These are phyloP conservation scores for Sylvietta virens DNA, from an alignment of 2,113 vertebrate species.

Conservation along the genomic window DNA sequence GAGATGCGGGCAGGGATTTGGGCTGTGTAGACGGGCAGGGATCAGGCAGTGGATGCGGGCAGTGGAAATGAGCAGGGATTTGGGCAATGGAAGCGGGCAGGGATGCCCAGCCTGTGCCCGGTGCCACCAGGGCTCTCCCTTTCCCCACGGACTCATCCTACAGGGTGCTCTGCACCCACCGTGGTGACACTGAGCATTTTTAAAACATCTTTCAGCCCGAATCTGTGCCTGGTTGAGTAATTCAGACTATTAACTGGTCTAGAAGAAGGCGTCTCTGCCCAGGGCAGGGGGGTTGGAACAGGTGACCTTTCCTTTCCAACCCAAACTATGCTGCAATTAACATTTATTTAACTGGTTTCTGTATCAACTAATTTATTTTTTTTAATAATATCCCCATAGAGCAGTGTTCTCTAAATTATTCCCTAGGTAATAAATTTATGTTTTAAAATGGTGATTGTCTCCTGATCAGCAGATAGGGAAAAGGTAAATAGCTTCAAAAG, in stretches of 20 bases:
- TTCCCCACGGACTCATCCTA: not conserved
- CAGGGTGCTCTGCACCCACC: not conserved
- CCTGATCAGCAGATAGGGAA: not conserved
- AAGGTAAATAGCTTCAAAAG: not conserved
- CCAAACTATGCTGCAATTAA: not conserved
- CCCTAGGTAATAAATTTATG: not conserved
- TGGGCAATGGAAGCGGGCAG: rapidly evolving
- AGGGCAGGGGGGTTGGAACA: not conserved
- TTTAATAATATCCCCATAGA: not conserved
- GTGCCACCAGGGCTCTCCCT: not conserved
- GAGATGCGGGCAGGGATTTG: too few species aligned
- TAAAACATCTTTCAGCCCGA: not conserved
- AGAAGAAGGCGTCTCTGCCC: not conserved
- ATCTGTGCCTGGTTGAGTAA: not conserved
- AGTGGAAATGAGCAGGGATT: not conserved
- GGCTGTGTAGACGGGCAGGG: too few species aligned
- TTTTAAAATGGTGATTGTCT: not conserved
- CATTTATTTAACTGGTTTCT: constrained; percentile 7
- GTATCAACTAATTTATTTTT: not conserved
- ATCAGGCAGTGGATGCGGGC: too few species aligned
- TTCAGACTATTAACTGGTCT: not conserved
- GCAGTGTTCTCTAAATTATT: not conserved
- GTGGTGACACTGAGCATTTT: rapidly evolving
- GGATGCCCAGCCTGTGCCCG: not conserved
- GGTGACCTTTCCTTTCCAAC: not conserved